A percentile compares a stretch with the other conserved stretches of the same genome.
Conservation (phyloP, 2,888 invertebrate genomes). For the Pelosia muscerda region DNA sequence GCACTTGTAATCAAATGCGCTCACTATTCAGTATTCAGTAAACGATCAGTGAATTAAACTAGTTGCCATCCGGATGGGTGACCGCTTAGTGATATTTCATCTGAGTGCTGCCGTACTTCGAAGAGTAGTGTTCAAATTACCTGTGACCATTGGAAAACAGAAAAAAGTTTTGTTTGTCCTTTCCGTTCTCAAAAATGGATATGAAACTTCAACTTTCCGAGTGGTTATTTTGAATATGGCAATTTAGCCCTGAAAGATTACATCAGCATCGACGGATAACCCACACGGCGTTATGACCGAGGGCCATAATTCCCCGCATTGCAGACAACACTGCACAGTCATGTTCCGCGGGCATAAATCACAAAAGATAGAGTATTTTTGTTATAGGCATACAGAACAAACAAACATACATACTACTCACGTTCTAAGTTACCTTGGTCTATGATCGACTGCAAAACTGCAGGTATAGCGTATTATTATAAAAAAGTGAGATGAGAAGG, state of each 20-base stretch:
- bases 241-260: slow-evolving; percentile 48
- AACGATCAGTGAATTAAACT: no score
- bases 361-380: slow-evolving; percentile 23
- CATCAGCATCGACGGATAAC: slow-evolving; percentile 57
- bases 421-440: no score
- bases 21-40: no score
- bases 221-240: slow-evolving; percentile 16
- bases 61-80: no score
- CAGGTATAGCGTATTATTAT: no score
- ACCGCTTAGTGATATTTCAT: no score
- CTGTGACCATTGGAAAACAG: background rate
- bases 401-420: background rate
- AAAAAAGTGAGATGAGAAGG: no score
- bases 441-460: no score
- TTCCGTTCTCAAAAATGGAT: background rate
- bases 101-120: no score
- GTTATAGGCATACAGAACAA: background rate
- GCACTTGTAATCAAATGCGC: no score
- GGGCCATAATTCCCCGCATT: slow-evolving; percentile 73
- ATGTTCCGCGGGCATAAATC: slow-evolving; percentile 47
- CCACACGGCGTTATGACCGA: slow-evolving; percentile 59
- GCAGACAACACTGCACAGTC: slow-evolving; percentile 72
- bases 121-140: no score
- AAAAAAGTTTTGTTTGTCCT: background rate
- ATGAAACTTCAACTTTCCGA: background rate